Conservation (phyloP, 2,113 vertebrate genomes). For the Paedocypris sp. region DNA sequence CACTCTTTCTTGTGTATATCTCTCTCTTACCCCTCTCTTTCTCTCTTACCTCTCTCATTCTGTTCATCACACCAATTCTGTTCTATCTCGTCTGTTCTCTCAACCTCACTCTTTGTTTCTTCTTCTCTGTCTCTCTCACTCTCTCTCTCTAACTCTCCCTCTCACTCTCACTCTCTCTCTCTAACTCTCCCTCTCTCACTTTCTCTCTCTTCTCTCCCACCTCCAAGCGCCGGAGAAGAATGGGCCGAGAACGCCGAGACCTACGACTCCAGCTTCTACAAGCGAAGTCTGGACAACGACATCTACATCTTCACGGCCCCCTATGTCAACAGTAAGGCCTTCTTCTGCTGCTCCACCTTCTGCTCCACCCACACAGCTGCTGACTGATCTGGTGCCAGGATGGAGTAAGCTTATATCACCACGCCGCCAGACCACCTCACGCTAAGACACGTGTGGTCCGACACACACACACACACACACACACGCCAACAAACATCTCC, state of each 20-base stretch:
- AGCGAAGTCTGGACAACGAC: conserved; percentile 90
- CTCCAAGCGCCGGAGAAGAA: conserved; percentile 72
- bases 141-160: background rate
- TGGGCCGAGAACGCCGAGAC: conserved; percentile 90
- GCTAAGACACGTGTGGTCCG: conserved; percentile 28
- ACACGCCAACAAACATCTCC: background rate
- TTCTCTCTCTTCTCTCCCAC: conserved; percentile 5
- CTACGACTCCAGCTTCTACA: conserved; percentile 96
- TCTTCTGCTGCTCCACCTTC: too few relatives aligned
- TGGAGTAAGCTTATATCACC: conserved; percentile 23
- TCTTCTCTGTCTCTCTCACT: too few relatives aligned
- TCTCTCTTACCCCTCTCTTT: too few relatives aligned
- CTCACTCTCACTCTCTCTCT: background rate
- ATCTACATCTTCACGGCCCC: conserved; percentile 96
- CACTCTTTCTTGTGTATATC: too few relatives aligned
- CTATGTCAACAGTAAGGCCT: conserved; percentile 87
- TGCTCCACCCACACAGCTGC: conserved; percentile 25
- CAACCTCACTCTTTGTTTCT: too few relatives aligned
- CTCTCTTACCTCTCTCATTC: too few relatives aligned
- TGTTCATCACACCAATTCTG: too few relatives aligned
- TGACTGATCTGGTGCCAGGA: conserved; percentile 19
- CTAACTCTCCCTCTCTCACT: background rate
- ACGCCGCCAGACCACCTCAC: conserved; percentile 26
- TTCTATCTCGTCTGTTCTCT: too few relatives aligned
- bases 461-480: background rate